Base-by-base conservation (phyloP, 2,113 vertebrate species). In the Carollia perspicillata region DNA sequence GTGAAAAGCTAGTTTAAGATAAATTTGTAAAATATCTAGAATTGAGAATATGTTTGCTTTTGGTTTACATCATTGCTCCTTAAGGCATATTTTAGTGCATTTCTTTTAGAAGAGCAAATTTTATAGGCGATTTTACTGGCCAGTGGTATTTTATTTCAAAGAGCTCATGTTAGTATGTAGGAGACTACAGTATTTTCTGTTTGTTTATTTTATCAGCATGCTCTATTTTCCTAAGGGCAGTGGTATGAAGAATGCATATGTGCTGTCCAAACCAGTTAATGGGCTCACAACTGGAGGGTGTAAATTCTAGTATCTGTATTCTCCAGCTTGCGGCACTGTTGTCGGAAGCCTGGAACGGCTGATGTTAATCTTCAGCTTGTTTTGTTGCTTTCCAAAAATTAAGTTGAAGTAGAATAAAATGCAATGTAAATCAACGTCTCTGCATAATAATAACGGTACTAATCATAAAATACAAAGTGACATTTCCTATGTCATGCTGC, bases 261-360 rank as follows among this genome's bases (percentile, higher is more conserved):
- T 98, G 86, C 86, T 89, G 66, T 98, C 89, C 97, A 97, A 77
- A 94, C 58, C 86, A 95, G 96, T 94, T 98, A 98, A 98, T 97
- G 95, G 96, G 81, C 96, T 97, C 98, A 97, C 91, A 97, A 96
- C 92, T 97, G 95, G 93, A 98, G 95, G 96, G 87, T 95, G 79
- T 97, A 97, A 98, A 98, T 97, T 98, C 95, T 98, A 97, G 78
- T 98, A 98, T 98, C 98, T 98, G 5, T 97, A 91, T 94, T 98
- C 96, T 94, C 96, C 98, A 98, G 97, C 97, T 97, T 98, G 97
- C 79, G 97, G 97, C 93, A 94, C 51, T 86, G 94, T 94, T 98
- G 98, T 98, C 96, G 98, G 97, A 98, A 98, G 98, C 98, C 97
- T 97, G 91, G 96, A 92, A 97, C 69, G 86, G 94, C 97, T 98